Base-by-base conservation (phyloP, 1,140 invertebrate species). In the Solenopsis invicta region DNA sequence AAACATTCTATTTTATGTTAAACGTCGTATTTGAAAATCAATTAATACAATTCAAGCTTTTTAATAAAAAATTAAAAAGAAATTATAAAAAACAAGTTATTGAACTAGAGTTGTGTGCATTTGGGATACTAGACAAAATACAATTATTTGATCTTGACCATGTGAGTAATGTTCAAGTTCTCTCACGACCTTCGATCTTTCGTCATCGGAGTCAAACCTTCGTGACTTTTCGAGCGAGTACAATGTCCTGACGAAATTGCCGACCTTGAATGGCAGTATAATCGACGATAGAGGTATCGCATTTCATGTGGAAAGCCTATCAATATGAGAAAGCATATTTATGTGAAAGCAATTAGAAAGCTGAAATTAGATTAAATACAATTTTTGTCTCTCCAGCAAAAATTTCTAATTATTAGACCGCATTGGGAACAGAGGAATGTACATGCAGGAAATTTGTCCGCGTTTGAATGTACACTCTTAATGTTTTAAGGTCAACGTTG, bases 121-220 rank as follows among this genome's bases (percentile, higher is more conserved):
- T 78, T 24, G 16, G 1, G 10, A 37, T 4, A 48, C 13, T 50
- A n/a, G 1, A 24, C 9, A 37, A n/a, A 45, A 12, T 56, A 41
- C 45, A 29, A 45, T 3, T 0, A 64, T 24, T 18, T 10, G 78
- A 59, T 29, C 41, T 81, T 71, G 50, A 81, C 50, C 52, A 13
- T 56, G 37, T n/a, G 8, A 41, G n/a, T 18, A 21, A 16, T 10
- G 71, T 34, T 59, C 21, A n/a, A n/a, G 29, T 81, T 41, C 18
- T 71, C 16, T 56, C 29, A 21, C 8, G 16, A 10, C 50, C 78
- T 81, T 81, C 48, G 5, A 16, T 69, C 48, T 81, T 71, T 71
- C 21, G 0, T 56, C 13, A 59, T 13, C 34, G 24, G 1, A 45
- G 69, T 21, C 13, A 9, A 37, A 41, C 45, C 18, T 50, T 18